Conservation (phyloP, 2,888 invertebrate species). For the Anoncus sp. region DNA sequence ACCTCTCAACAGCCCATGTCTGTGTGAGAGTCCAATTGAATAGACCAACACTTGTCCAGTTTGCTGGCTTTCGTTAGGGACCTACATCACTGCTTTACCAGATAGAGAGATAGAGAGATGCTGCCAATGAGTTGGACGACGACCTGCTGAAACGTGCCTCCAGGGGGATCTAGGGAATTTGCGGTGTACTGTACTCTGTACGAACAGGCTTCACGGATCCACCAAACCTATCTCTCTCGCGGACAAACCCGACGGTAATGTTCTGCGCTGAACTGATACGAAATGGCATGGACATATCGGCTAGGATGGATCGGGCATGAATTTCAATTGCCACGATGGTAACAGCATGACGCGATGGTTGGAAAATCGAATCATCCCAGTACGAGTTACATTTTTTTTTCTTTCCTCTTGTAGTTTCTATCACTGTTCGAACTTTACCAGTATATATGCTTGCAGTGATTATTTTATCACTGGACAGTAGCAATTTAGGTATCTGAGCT, state of each 20-base stretch:
- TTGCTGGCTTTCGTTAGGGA: constrained; percentile 48
- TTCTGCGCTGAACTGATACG: constrained; percentile 72
- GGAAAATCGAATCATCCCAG: constrained; percentile 39
- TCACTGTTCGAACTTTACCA: neutral
- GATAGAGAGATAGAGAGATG: neutral
- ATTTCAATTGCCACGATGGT: too few relatives aligned
- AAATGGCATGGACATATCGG: constrained; percentile 15
- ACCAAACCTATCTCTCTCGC: neutral
- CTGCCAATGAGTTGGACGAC: constrained; percentile 39
- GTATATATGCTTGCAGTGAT: neutral
- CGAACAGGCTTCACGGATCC: constrained; percentile 14
- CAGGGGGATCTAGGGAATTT: constrained; percentile 73
- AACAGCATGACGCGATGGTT: too few relatives aligned
- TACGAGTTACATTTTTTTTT: neutral
- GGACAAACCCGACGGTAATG: constrained; percentile 62
- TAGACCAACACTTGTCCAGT: constrained; percentile 32
- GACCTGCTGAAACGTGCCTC: constrained; percentile 51
- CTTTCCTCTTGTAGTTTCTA: neutral
- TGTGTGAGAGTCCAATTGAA: constrained; percentile 39
- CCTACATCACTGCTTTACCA: constrained; percentile 38
- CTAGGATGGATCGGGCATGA: constrained; percentile 16
- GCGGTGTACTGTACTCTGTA: constrained; percentile 65
- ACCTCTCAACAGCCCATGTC: constrained; percentile 10
- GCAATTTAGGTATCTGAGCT: neutral
- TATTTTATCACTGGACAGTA: neutral